These are phyloP conservation scores for Catharus ustulatus DNA, from an alignment of 2,797 vertebrate species.

Conservation along the genomic window DNA sequence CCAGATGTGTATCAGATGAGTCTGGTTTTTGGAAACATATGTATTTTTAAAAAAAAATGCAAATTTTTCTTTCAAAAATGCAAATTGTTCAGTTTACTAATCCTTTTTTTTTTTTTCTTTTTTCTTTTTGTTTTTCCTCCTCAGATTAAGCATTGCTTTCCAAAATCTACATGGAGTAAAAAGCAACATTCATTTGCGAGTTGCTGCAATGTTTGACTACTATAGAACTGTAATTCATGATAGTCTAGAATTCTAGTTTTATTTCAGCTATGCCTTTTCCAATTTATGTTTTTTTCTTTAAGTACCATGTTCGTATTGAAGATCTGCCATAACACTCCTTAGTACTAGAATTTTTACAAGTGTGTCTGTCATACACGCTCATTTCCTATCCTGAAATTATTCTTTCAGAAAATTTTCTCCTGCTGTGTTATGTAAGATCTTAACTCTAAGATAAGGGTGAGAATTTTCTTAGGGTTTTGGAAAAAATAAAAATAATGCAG, in stretches of 20 bases:
- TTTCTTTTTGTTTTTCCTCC: no score
- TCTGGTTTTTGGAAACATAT: background rate
- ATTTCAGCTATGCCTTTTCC: background rate
- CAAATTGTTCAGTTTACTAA: background rate
- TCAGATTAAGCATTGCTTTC: background rate
- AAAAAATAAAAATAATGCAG: background rate
- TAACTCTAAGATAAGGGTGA: background rate
- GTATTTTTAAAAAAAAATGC: background rate
- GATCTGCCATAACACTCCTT: rapidly evolving
- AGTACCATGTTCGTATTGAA: background rate
- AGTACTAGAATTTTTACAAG: background rate
- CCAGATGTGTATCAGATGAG: background rate
- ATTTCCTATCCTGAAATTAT: background rate
- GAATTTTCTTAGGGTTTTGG: background rate
- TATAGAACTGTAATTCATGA: background rate
- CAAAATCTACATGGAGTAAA: background rate
- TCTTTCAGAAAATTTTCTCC: background rate
- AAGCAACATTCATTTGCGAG: background rate
- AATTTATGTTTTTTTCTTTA: background rate
- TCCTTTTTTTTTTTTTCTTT: background rate
- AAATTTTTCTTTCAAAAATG: background rate
- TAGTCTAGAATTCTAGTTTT: background rate
- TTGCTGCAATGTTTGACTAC: background rate
- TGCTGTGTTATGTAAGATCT: background rate
- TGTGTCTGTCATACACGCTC: background rate